Conservation (phyloP, 2,797 vertebrate species). For the Pseudomugil gertrudae region DNA sequence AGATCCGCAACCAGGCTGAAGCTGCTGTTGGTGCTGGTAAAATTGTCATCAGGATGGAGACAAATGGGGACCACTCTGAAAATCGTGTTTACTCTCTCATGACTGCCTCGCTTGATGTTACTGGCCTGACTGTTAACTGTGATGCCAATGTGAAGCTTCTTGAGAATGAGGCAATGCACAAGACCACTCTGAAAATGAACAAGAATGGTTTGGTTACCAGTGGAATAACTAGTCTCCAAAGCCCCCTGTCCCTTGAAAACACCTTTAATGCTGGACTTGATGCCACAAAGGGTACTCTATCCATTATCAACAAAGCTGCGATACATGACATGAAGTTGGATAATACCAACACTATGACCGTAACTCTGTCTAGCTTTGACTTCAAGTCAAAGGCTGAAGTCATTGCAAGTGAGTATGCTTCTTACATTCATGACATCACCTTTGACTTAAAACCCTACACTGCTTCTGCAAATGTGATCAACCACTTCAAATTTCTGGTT, state of each 20-base stretch:
- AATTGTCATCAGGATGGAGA: constrained; percentile 84
- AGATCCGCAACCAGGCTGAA: constrained; percentile 83
- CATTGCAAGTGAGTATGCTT: constrained; percentile 75
- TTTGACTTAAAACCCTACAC: constrained; percentile 84
- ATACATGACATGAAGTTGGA: constrained; percentile 82
- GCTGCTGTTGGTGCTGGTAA: constrained; percentile 78
- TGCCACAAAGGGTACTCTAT: constrained; percentile 80
- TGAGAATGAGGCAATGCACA: constrained; percentile 85
- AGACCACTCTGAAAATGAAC: constrained; percentile 83
- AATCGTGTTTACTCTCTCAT: constrained; percentile 81
- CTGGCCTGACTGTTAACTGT: constrained; percentile 85
- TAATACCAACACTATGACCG: constrained; percentile 82
- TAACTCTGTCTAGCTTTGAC: constrained; percentile 81
- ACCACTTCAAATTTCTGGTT: constrained; percentile 82
- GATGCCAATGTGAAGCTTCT: constrained; percentile 82
- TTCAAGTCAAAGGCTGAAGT: constrained; percentile 86
- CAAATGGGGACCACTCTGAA: constrained; percentile 78
- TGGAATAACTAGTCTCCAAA: constrained; percentile 84
- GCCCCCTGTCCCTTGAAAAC: constrained; percentile 85
- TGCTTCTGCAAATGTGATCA: constrained; percentile 81
- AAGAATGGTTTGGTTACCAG: constrained; percentile 84
- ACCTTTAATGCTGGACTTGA: constrained; percentile 84
- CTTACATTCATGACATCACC: constrained; percentile 86
- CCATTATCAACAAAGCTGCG: constrained; percentile 83
- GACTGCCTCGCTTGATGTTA: constrained; percentile 81